Evolutionary conservation across 2,113 vertebrate genomes (phyloP).

Genomic region (Rhagologus leucostigma): DNA sequence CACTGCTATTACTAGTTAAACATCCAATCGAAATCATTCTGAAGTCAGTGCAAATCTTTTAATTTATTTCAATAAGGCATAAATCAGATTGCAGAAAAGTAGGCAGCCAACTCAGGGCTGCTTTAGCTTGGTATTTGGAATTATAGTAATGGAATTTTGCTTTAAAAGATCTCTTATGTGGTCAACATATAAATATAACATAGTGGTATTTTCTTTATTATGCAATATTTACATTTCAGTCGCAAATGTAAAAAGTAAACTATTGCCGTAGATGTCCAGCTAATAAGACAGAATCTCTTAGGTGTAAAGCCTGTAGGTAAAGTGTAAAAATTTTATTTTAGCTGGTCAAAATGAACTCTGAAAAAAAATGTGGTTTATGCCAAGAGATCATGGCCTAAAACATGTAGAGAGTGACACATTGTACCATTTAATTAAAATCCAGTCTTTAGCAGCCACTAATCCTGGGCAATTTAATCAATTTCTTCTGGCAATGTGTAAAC

Average conservation of each 20-base stretch:
- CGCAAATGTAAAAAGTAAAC: conserved; percentile 2
- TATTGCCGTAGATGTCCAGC: neutral
- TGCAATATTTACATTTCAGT: conserved; percentile 16
- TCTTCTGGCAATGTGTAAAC: conserved; percentile 7
- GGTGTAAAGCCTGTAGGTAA: neutral
- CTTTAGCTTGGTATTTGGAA: conserved; percentile 59
- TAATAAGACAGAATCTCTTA: conserved; percentile 15
- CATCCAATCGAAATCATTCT: neutral
- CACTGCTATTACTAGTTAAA: conserved; percentile 34
- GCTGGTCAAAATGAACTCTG: neutral
- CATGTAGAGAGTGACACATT: neutral
- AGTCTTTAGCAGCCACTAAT: conserved; percentile 15
- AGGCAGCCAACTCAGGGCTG: conserved; percentile 45
- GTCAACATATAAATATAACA: neutral
- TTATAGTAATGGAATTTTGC: conserved; percentile 61
- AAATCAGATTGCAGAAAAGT: conserved; percentile 32
- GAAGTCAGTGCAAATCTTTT: conserved; percentile 46
- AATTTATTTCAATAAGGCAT: conserved; percentile 48
- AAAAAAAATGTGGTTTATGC: neutral
- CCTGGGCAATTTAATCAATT: conserved; percentile 15
- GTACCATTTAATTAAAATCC: conserved; percentile 49
- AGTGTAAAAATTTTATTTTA: neutral
- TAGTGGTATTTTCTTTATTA: conserved; percentile 26
- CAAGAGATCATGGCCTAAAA: neutral
- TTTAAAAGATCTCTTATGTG: conserved; percentile 20